Conservation (phyloP, 35 echinoderm and acorn worm genomes). For the Stichopus chloronotus region DNA sequence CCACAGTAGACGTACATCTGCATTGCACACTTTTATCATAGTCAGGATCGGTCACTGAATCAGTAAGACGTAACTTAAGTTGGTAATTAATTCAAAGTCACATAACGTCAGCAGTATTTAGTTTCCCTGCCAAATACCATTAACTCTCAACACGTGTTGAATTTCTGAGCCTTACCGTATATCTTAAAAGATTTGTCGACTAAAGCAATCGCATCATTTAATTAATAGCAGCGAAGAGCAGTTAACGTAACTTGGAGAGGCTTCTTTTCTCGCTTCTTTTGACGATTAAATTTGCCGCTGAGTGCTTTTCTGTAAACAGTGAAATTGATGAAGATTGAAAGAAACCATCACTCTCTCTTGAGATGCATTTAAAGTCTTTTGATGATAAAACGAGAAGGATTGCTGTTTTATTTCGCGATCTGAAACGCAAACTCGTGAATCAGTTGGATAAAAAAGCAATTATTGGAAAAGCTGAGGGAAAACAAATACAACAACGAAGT, state of each 20-base stretch:
- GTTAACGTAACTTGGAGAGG: constrained; percentile 28
- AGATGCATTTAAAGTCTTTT: constrained; percentile 26
- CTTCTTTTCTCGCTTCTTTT: background rate
- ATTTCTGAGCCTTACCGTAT: background rate
- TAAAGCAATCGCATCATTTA: constrained; percentile 18
- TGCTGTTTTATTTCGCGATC: background rate
- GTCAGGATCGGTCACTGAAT: background rate
- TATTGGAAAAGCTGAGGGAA: too few species aligned
- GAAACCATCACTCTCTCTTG: background rate
- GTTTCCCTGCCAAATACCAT: constrained; percentile 12
- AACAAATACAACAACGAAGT: too few species aligned
- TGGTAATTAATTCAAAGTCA: background rate
- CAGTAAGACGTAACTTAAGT: background rate
- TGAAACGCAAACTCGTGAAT: constrained; percentile 12
- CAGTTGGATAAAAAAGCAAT: constrained; percentile 1
- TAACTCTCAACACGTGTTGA: constrained; percentile 11
- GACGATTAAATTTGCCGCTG: constrained; percentile 17
- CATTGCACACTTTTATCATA: too few species aligned
- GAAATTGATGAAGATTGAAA: constrained; percentile 35
- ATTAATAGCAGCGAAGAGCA: constrained; percentile 20
- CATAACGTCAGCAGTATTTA: constrained; percentile 3
- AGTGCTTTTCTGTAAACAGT: constrained; percentile 47
- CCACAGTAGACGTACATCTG: too few species aligned
- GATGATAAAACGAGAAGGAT: background rate
- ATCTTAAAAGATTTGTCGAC: background rate